phyloP scores from a whole-genome alignment of 2,113 vertebrate genomes.

The Elephas maximus region DNA sequence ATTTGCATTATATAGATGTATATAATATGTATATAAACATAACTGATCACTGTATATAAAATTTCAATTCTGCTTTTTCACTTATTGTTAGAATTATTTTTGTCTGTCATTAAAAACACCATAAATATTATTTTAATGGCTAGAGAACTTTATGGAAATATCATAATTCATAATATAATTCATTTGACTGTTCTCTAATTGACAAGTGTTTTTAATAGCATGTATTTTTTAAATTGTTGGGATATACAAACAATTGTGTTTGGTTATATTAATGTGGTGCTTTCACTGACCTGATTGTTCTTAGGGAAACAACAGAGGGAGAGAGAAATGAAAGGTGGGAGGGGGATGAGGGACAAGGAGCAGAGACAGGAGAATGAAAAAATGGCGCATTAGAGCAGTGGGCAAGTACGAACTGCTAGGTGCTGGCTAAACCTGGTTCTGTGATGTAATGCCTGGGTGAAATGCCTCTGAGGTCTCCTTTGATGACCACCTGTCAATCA shows the following conservation, averaged over 20 bases:
- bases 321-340: not conserved
- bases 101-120: slow-evolving; percentile 22
- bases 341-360: too few relatives aligned
- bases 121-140: slow-evolving; percentile 40
- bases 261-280: not conserved
- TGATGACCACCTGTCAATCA: not conserved
- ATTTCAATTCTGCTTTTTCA: not conserved
- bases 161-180: not conserved
- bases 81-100: slow-evolving; percentile 2
- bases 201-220: slow-evolving; percentile 10
- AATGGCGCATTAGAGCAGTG: not conserved
- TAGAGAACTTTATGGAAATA: not conserved
- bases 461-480: not conserved
- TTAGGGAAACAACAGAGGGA: not conserved
- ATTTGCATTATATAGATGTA: not conserved
- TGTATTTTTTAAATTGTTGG: not conserved
- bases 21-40: not conserved
- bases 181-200: not conserved
- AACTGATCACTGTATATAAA: not conserved
- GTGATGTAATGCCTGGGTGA: not conserved
- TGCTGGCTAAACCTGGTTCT: not conserved
- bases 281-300: not conserved
- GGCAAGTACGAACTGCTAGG: not conserved
- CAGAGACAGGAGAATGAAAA: not conserved
- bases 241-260: not conserved